A percentile compares a stretch with the other conserved stretches of the same genome.
Conservation (phyloP, 1,140 invertebrate species). For the Lepeophtheirus salmonis region DNA sequence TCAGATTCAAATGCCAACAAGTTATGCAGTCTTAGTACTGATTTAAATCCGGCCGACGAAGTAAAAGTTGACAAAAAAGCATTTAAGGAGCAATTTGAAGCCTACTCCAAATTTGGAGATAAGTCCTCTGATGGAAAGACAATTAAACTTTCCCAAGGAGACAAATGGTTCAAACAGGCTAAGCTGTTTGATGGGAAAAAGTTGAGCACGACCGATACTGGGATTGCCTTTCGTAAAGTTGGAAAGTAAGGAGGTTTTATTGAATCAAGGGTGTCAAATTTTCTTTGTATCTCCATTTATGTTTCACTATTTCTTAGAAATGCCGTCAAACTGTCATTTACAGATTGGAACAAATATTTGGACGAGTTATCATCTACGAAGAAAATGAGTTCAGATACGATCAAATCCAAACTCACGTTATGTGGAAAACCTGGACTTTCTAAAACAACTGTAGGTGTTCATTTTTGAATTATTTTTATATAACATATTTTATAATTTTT, state of each 20-base stretch:
- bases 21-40: too few species aligned
- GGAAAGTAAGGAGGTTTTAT: too few species aligned
- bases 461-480: constrained; percentile 21
- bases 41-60: too few species aligned
- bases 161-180: constrained; percentile 89
- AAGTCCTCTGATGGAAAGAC: constrained; percentile 61
- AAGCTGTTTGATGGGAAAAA: constrained; percentile 75
- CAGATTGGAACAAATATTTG: constrained; percentile 59
- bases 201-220: constrained; percentile 70
- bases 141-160: constrained; percentile 66
- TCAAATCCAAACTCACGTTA: constrained; percentile 51
- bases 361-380: constrained; percentile 60
- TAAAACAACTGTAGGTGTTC: constrained; percentile 25
- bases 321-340: constrained; percentile 38
- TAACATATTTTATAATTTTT: constrained; percentile 4
- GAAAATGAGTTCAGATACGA: constrained; percentile 48
- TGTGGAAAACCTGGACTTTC: constrained; percentile 50
- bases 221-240: constrained; percentile 68
- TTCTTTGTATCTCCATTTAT: background rate
- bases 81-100: constrained; percentile 35
- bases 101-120: constrained; percentile 71
- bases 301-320: constrained; percentile 12
- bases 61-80: constrained; percentile 20
- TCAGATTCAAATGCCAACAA: too few species aligned
- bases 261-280: background rate